Evolutionary conservation across 2,113 vertebrate species (phyloP).

Genomic region (Condylura cristata): DNA sequence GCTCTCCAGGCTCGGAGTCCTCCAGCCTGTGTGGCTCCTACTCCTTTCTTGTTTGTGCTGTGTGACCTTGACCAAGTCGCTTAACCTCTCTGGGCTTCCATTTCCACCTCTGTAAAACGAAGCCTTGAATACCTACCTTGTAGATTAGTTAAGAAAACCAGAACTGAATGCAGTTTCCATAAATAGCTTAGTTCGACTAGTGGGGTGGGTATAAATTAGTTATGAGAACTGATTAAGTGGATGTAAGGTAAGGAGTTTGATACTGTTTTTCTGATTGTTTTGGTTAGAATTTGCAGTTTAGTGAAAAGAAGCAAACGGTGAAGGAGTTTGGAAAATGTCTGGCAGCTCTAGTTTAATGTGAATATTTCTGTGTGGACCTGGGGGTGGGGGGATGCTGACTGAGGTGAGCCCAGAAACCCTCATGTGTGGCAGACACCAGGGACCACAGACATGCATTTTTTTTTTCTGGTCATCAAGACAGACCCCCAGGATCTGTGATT

Average conservation of each 20-base stretch:
- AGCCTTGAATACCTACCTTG: not conserved
- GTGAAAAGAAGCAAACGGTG: not conserved
- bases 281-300: not conserved
- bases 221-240: not conserved
- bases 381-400: not conserved
- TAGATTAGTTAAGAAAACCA: not conserved
- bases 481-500: too few relatives aligned
- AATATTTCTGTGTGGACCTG: not conserved
- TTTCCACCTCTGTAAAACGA: not conserved
- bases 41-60: not conserved
- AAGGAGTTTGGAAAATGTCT: not conserved
- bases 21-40: not conserved
- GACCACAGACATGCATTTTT: not conserved
- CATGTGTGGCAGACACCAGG: fast-evolving
- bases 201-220: not conserved
- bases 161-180: not conserved
- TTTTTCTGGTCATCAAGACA: too few relatives aligned
- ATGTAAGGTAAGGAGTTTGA: not conserved
- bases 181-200: not conserved
- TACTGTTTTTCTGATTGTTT: not conserved
- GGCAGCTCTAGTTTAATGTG: not conserved
- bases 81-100: not conserved
- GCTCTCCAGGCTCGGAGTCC: too few relatives aligned
- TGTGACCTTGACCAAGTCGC: not conserved
- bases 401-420: not conserved